Evolutionary conservation across 2,113 vertebrate genomes (phyloP).

Genomic region (Sporophila hypoxantha): DNA sequence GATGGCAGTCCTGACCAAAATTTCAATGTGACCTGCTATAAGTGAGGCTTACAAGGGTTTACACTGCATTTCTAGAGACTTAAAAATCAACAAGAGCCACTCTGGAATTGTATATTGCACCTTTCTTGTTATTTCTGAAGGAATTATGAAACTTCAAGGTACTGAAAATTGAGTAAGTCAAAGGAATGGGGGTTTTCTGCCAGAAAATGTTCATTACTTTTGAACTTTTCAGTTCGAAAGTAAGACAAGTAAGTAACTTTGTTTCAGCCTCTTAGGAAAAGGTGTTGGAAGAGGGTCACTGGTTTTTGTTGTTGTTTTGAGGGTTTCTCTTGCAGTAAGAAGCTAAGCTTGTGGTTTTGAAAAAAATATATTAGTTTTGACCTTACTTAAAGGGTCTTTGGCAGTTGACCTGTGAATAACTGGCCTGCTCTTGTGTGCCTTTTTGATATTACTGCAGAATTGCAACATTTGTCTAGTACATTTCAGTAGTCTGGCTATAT

Average conservation of each 20-base stretch:
- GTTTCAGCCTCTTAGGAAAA: background rate
- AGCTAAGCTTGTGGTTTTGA: background rate
- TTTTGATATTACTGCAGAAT: background rate
- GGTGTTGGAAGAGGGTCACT: background rate
- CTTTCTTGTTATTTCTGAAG: background rate
- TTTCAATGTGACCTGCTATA: background rate
- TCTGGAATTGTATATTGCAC: background rate
- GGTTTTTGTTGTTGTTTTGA: background rate
- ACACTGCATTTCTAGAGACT: background rate
- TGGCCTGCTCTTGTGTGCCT: background rate
- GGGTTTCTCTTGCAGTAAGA: background rate
- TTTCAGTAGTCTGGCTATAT: background rate
- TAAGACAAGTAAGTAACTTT: background rate
- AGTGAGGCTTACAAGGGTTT: background rate
- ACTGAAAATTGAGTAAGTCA: background rate
- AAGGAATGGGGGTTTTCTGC: background rate
- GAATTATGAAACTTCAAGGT: background rate
- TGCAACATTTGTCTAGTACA: background rate
- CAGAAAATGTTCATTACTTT: background rate
- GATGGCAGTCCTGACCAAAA: constrained; percentile 41
- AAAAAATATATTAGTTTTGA: background rate
- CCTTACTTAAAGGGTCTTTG: background rate
- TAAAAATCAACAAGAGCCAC: background rate
- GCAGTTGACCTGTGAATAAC: background rate
- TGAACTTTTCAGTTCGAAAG: background rate